Percentiles rank a stretch among this genome's conserved stretches.
Evolutionary conservation across 2,113 vertebrate genomes (phyloP).

Genomic region (Fregata magnificens): DNA sequence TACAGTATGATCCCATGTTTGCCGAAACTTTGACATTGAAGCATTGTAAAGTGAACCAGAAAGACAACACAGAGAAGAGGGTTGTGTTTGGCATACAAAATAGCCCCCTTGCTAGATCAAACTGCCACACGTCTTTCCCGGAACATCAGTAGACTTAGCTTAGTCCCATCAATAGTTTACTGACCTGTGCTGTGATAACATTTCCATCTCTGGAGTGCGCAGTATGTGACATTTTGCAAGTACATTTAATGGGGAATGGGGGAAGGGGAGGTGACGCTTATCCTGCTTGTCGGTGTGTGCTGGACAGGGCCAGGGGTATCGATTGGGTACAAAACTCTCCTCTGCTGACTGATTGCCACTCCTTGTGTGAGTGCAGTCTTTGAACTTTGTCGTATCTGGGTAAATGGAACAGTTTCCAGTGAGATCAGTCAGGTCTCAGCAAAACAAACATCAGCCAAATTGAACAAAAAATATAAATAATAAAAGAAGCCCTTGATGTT

Average conservation of each 20-base stretch:
- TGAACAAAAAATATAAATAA: background rate
- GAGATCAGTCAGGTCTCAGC: background rate
- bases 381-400: background rate
- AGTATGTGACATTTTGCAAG: constrained; percentile 53
- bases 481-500: constrained; percentile 13
- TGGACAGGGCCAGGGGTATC: background rate
- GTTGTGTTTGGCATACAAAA: constrained; percentile 40
- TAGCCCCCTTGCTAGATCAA: constrained; percentile 9
- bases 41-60: constrained; percentile 33
- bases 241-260: background rate
- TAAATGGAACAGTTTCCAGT: constrained; percentile 15
- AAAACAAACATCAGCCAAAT: constrained; percentile 13
- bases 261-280: constrained; percentile 6
- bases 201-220: constrained; percentile 48
- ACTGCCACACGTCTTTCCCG: constrained; percentile 15
- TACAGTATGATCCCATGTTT: background rate
- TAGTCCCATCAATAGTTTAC: constrained; percentile 64
- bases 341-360: constrained; percentile 10
- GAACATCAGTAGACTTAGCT: constrained; percentile 32
- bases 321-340: background rate
- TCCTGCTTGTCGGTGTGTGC: background rate
- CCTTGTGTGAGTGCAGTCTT: background rate
- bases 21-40: constrained; percentile 33
- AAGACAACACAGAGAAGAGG: background rate
- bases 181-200: constrained; percentile 69